Evolutionary conservation across 2,113 vertebrate genomes (phyloP).

Genomic region (Mastomys natalensis): DNA sequence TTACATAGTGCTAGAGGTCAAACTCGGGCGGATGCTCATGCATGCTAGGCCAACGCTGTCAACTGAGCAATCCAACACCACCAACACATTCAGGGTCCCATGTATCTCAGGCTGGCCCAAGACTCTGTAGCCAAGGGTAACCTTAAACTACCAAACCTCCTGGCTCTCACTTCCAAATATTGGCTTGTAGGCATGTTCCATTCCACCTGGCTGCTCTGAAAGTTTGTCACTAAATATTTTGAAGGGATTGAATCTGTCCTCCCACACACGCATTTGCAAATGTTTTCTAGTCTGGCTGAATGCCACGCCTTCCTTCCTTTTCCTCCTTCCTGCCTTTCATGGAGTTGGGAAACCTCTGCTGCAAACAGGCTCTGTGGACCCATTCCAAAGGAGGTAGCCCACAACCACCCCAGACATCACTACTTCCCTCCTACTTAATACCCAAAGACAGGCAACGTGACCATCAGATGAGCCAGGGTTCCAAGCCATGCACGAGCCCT

Average conservation of each 20-base stretch:
- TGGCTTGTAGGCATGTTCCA: not conserved
- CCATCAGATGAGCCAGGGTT: not conserved
- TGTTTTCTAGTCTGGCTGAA: not conserved
- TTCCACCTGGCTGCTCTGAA: not conserved
- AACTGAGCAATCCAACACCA: not conserved
- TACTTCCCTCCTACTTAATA: no score
- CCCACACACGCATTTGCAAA: not conserved
- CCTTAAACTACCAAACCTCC: not conserved
- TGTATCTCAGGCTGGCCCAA: not conserved
- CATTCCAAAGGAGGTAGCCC: not conserved
- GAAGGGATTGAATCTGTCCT: not conserved
- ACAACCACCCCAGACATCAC: not conserved
- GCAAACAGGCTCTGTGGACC: not conserved
- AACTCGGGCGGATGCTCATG: not conserved
- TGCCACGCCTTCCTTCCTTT: fast-evolving
- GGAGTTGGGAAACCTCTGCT: not conserved
- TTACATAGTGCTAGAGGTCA: not conserved
- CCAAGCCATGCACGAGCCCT: not conserved
- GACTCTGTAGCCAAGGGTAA: not conserved
- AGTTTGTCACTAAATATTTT: not conserved
- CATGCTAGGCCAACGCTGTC: not conserved
- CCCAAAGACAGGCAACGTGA: not conserved
- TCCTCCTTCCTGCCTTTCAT: not conserved
- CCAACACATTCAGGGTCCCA: not conserved
- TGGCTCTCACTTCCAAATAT: not conserved